Conservation (phyloP, 2,113 vertebrate genomes). For the Neolamprologus modestus region DNA sequence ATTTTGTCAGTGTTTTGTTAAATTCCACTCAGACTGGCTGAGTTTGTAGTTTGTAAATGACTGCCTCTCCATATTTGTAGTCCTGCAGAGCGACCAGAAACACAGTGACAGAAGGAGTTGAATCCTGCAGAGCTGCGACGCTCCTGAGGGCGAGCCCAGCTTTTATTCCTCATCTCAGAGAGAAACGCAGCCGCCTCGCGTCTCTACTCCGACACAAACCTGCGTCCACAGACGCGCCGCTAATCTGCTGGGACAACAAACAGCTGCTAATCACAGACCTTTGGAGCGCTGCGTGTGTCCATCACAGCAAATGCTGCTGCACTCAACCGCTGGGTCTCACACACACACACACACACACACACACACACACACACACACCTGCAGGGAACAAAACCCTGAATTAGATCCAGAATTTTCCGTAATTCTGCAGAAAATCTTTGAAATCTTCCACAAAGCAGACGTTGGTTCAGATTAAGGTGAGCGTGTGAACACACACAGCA, state of each 20-base stretch:
- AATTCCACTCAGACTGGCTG: neutral
- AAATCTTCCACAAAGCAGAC: neutral
- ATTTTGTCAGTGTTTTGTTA: neutral
- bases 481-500: neutral
- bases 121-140: neutral
- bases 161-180: neutral
- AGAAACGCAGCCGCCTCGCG: neutral
- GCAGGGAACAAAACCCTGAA: neutral
- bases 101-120: neutral
- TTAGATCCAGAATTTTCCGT: neutral
- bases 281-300: neutral
- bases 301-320: neutral
- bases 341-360: too few species aligned
- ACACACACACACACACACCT: too few species aligned
- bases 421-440: neutral
- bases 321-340: neutral
- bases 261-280: neutral
- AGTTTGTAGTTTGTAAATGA: neutral
- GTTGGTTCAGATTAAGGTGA: neutral
- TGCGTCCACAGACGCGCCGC: neutral
- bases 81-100: neutral
- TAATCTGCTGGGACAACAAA: neutral
- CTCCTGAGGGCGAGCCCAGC: neutral
- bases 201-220: neutral
- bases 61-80: neutral